Percentiles rank a stretch among this genome's conserved stretches.
phyloP scores from a whole-genome alignment of 2,797 vertebrate species.

The Meriones psammophilus region DNA sequence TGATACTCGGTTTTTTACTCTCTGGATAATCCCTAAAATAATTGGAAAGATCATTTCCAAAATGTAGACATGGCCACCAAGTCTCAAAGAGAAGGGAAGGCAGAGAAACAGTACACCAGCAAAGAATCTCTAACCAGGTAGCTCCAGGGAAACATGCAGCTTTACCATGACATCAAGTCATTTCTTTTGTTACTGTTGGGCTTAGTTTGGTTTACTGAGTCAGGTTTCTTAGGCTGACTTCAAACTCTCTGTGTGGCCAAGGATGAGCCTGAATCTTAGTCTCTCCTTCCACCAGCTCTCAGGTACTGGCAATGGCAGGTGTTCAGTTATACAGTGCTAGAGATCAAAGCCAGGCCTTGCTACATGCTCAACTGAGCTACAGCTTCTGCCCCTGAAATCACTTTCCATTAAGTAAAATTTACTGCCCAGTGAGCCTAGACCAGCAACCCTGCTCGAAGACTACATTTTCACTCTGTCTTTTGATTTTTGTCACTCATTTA shows the following conservation, averaged over 20 bases:
- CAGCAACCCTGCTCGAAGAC: background rate
- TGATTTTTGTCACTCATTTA: slow-evolving; percentile 36
- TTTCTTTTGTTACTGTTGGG: background rate
- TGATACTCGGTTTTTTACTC: background rate
- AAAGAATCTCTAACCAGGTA: background rate
- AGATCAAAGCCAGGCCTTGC: background rate
- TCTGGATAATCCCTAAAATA: slow-evolving; percentile 22
- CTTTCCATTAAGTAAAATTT: background rate
- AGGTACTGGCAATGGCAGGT: background rate
- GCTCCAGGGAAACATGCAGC: background rate
- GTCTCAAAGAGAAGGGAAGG: background rate
- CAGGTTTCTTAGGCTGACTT: background rate
- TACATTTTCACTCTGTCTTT: slow-evolving; percentile 1
- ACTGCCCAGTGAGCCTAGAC: background rate
- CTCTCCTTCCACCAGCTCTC: background rate
- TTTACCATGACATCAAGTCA: background rate
- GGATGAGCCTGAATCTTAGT: background rate
- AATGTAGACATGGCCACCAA: background rate
- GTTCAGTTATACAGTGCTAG: background rate
- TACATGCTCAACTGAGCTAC: background rate
- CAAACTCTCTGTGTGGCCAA: background rate
- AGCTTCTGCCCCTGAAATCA: background rate
- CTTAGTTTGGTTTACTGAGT: background rate
- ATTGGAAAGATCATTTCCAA: slow-evolving; percentile 51
- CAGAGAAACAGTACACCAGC: background rate